These are phyloP conservation scores for Petaurus breviceps DNA, from an alignment of 2,113 vertebrate genomes.

Conservation along the genomic window DNA sequence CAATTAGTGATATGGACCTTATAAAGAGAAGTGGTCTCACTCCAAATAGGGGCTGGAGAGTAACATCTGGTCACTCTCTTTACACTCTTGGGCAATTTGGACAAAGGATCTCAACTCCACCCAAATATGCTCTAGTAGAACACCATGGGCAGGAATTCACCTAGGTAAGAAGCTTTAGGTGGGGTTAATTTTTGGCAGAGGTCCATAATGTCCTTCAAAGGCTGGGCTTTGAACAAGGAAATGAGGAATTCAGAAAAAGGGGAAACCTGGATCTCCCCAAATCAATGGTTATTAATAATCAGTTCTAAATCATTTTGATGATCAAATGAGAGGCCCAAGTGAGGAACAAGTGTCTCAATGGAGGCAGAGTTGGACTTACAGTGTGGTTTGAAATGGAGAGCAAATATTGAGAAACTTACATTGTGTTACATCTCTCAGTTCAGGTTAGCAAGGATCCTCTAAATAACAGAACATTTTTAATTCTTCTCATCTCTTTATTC, in stretches of 20 bases:
- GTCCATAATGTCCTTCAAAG: neutral
- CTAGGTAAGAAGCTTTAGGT: neutral
- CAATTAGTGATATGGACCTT: neutral
- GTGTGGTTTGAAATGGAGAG: conserved; percentile 49
- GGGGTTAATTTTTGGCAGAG: neutral
- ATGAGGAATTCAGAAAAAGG: neutral
- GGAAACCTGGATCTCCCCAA: neutral
- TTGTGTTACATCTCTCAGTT: conserved; percentile 40
- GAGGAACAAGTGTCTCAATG: neutral
- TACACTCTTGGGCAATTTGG: neutral
- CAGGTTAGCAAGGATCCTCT: conserved; percentile 52
- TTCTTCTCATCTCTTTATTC: conserved; percentile 49
- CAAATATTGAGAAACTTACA: conserved; percentile 37
- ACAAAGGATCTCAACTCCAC: neutral
- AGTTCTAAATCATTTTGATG: neutral
- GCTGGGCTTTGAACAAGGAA: neutral
- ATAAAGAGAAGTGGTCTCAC: too few species aligned
- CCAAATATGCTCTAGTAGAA: neutral
- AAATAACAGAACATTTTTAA: conserved; percentile 60
- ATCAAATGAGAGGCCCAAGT: neutral
- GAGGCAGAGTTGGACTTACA: conserved; percentile 27
- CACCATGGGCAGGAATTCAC: neutral
- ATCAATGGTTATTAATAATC: neutral
- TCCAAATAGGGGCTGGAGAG: too few species aligned
- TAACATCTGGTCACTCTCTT: too few species aligned